These are phyloP conservation scores for Acanthochromis polyacanthus DNA, from an alignment of 2,113 vertebrate species.

Conservation along the genomic window DNA sequence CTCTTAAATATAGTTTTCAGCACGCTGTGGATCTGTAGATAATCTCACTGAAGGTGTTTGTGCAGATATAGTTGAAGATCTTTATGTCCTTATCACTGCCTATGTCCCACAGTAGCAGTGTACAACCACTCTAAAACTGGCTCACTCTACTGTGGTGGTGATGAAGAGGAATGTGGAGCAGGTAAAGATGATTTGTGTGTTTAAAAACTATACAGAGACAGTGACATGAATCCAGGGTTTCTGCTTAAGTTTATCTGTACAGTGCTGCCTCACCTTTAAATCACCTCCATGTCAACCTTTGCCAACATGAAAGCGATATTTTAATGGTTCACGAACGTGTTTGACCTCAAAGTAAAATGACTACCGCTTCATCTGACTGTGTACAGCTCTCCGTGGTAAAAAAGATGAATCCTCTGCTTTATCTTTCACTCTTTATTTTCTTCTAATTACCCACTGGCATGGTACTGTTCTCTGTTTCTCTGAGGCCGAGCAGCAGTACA, in stretches of 20 bases:
- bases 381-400: neutral
- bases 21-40: no score
- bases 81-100: no score
- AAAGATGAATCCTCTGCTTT: conserved; percentile 25
- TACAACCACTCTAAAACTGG: no score
- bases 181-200: neutral
- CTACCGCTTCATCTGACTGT: conserved; percentile 4
- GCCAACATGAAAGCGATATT: conserved; percentile 19
- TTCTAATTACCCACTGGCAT: conserved; percentile 47
- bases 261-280: conserved; percentile 12
- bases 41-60: no score
- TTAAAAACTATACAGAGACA: neutral
- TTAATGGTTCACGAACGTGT: neutral
- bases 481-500: conserved; percentile 45
- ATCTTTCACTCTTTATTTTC: conserved; percentile 43
- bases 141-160: neutral
- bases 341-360: neutral
- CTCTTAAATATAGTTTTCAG: no score
- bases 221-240: neutral
- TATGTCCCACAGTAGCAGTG: no score
- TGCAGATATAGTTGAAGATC: no score
- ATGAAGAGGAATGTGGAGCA: neutral
- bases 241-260: neutral
- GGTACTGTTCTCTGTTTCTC: conserved; percentile 41
- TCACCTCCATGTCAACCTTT: neutral